These are phyloP conservation scores for Corythornis madagascariensis DNA, from an alignment of 2,113 vertebrate species.

Conservation along the genomic window DNA sequence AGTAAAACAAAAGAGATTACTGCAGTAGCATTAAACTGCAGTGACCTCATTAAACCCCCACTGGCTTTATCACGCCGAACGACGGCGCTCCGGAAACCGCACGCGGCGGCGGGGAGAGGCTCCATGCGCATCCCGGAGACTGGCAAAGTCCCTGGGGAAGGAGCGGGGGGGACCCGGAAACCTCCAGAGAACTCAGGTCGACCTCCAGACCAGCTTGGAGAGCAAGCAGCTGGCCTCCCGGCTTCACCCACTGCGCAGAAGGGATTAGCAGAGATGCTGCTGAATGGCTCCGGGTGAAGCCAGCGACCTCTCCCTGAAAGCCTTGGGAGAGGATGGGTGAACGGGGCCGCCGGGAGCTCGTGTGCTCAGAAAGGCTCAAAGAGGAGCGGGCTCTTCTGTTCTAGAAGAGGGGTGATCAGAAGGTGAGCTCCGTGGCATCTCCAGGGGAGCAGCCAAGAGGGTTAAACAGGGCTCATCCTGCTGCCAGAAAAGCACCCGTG, in stretches of 20 bases:
- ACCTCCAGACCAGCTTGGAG: neutral
- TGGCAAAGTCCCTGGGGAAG: neutral
- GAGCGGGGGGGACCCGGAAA: neutral
- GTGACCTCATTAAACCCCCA: constrained; percentile 50
- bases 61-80: neutral
- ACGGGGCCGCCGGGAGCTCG: neutral
- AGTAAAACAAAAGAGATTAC: constrained; percentile 69
- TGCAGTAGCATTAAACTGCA: constrained; percentile 54
- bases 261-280: neutral
- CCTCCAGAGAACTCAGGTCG: neutral
- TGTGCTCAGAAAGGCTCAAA: constrained; percentile 15
- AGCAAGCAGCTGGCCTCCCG: neutral
- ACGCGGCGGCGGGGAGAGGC: rapidly evolving
- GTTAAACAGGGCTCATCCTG: neutral
- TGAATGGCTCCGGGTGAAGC: neutral
- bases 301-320: neutral
- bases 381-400: constrained; percentile 5
- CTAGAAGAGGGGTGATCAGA: neutral
- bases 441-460: neutral
- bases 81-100: rapidly evolving
- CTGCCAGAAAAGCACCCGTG: rapidly evolving
- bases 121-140: rapidly evolving
- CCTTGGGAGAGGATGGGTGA: constrained; percentile 7
- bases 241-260: rapidly evolving
- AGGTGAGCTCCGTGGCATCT: neutral